These are phyloP conservation scores for Bostrychus sinensis DNA, from an alignment of 2,113 vertebrate genomes.

Conservation along the genomic window DNA sequence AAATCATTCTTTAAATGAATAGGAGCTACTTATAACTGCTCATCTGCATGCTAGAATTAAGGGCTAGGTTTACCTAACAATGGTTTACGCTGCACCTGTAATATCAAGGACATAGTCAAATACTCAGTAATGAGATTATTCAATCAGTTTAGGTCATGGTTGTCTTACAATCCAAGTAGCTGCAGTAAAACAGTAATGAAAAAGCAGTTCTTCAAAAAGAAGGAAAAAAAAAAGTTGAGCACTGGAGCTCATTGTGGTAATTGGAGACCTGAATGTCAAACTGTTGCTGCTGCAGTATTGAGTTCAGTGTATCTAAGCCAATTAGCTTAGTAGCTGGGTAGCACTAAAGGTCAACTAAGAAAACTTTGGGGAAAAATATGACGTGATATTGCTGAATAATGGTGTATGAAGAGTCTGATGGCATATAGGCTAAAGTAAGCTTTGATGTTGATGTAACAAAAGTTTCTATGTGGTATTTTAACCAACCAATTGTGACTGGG, in stretches of 20 bases:
- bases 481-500: background rate
- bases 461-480: background rate
- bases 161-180: too few relatives aligned
- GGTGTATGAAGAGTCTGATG: background rate
- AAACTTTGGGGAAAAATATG: background rate
- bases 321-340: background rate
- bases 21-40: background rate
- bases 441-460: background rate
- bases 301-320: background rate
- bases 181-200: background rate
- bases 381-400: background rate
- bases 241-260: background rate
- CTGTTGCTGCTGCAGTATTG: background rate
- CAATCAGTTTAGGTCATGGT: background rate
- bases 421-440: background rate
- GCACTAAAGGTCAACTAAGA: background rate
- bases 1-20: background rate
- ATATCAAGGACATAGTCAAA: constrained; percentile 1
- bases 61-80: background rate
- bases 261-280: constrained; percentile 7
- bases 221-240: background rate
- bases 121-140: constrained; percentile 8
- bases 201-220: background rate
- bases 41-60: background rate
- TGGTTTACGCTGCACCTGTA: background rate